Conservation (phyloP, 2,113 vertebrate species). For the Rhadina sibilatrix region DNA sequence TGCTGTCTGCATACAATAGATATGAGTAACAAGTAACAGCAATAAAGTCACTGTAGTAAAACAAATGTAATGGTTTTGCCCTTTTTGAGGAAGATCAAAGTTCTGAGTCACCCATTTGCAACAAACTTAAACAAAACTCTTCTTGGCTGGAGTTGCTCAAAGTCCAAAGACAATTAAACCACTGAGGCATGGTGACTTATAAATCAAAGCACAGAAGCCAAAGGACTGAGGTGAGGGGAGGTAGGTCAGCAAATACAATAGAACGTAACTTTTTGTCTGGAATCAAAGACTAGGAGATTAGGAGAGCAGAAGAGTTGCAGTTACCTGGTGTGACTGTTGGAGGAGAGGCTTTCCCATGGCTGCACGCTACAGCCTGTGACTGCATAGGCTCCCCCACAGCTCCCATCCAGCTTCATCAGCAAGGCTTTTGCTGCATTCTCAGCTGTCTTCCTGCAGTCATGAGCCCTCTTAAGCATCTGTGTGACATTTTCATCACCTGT, state of each 20-base stretch:
- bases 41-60: not conserved
- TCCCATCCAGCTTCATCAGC: slow-evolving; percentile 83
- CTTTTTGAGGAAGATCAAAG: slow-evolving; percentile 3
- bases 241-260: not conserved
- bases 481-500: slow-evolving; percentile 82
- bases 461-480: slow-evolving; percentile 84
- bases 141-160: not conserved
- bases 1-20: not conserved
- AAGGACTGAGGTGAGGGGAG: not conserved
- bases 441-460: slow-evolving; percentile 85
- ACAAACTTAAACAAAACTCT: not conserved
- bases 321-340: slow-evolving; percentile 90
- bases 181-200: not conserved
- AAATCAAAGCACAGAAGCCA: not conserved
- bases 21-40: not conserved
- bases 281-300: not conserved
- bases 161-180: not conserved
- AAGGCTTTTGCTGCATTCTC: slow-evolving; percentile 87
- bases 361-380: slow-evolving; percentile 78
- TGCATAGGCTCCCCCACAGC: slow-evolving; percentile 81
- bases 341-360: slow-evolving; percentile 88
- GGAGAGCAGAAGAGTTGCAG: not conserved
- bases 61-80: not conserved
- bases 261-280: not conserved
- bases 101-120: slow-evolving; percentile 5